A percentile compares a stretch with the other conserved stretches of the same genome.
Conservation (phyloP, 2,113 vertebrate species). For the Semnornis frantzii region DNA sequence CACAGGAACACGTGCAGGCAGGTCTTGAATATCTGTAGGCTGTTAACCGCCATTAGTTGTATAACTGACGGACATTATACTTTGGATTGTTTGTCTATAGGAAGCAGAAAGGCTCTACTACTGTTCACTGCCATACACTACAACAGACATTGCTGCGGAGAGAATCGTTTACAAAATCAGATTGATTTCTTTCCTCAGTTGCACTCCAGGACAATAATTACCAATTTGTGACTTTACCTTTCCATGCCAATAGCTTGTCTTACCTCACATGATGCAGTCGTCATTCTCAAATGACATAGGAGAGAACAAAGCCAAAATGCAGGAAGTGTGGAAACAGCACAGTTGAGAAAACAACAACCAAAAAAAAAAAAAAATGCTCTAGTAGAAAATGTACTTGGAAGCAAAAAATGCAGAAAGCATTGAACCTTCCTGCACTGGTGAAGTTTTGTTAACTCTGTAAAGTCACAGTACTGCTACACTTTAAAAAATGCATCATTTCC, state of each 20-base stretch:
- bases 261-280: neutral
- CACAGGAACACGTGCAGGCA: too few relatives aligned
- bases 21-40: neutral
- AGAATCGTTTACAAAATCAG: neutral
- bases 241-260: neutral
- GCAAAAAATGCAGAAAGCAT: neutral
- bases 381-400: neutral
- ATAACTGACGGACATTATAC: neutral
- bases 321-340: neutral
- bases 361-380: neutral
- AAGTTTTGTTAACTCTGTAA: neutral
- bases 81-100: neutral
- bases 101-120: neutral
- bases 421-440: neutral
- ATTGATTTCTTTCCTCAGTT: neutral
- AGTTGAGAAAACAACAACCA: neutral
- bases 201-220: neutral
- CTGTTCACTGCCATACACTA: fast-evolving
- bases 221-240: neutral
- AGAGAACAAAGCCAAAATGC: constrained; percentile 37
- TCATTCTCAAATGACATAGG: neutral
- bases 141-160: neutral
- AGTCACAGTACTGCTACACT: neutral
- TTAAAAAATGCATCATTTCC: neutral
- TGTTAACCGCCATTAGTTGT: neutral